Evolutionary conservation across 2,113 vertebrate genomes (phyloP).

Genomic region (Mesoclemmys tuberculata): DNA sequence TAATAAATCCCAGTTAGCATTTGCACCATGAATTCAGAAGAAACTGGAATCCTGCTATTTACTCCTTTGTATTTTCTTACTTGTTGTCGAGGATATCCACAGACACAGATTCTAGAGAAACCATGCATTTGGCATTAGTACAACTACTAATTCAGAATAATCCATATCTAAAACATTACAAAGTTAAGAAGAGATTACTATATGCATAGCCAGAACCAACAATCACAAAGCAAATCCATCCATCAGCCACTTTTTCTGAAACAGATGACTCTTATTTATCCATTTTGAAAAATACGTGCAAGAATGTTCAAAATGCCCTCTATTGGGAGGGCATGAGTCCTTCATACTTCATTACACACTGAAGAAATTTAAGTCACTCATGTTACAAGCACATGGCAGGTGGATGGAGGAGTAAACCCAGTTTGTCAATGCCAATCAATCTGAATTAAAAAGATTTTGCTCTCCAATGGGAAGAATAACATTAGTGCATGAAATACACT

Average conservation of each 20-base stretch:
- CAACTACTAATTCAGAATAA: neutral
- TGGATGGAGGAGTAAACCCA: neutral
- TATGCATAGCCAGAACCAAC: fast-evolving
- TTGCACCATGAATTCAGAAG: conserved; percentile 97
- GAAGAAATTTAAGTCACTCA: too few species aligned
- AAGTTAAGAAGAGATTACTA: neutral
- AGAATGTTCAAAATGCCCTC: neutral
- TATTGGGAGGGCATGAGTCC: neutral
- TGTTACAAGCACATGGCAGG: neutral
- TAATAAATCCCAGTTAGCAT: conserved; percentile 97
- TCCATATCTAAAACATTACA: neutral
- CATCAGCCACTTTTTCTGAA: neutral
- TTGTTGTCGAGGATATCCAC: conserved; percentile 95
- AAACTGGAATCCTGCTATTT: conserved; percentile 89
- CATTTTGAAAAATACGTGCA: neutral
- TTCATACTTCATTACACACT: neutral
- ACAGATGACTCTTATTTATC: neutral
- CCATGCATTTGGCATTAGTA: conserved; percentile 21
- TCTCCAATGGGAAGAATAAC: neutral
- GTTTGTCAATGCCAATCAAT: neutral
- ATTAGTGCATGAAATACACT: neutral
- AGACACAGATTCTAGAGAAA: conserved; percentile 92
- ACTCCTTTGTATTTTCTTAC: conserved; percentile 92
- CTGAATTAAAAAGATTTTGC: neutral
- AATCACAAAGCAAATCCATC: neutral